Base-by-base conservation (phyloP, 2,888 invertebrate species). In the Bellardia bayeri region DNA sequence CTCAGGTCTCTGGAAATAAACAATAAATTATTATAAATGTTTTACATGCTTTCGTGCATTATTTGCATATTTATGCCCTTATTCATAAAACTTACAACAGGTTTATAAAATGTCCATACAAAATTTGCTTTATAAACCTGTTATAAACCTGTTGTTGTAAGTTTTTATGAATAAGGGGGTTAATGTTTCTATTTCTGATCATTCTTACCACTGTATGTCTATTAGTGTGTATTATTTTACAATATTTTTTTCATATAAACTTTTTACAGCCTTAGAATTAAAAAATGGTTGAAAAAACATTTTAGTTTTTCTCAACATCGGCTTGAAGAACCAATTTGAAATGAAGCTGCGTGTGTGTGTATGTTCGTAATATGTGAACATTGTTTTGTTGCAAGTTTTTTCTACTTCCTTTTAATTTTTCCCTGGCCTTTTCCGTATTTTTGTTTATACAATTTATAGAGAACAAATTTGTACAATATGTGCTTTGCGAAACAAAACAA, bases 381-480 rank as follows among this genome's bases (percentile, higher is more conserved):
- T 86, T 75, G 74, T 86, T 87, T 84, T 51, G 78, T 80, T 88
- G 79, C 85, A 76, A 88, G 69, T 88, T 87, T 63, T 45, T 11
- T 64, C 49, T 58, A 68, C 45, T 88, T 88, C 63, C 74, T 58
- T 61, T 71, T 40, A 14, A 76, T 75, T 69, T 54, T 84, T 49
- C 14, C 49, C 75, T 84, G 45, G n/a, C 63, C 83, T 85, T 87
- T 88, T 79, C 71, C 69, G 69, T 71, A 16, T 88, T 78, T 91
- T 90, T 90, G 89, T 87, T 91, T 90, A 91, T 90, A 88, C 89
- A 92, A 92, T 91, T 91, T 92, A 92, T 91, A 90, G 91, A 91
- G 90, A 90, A 90, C 90, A 92, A 92, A 92, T 92, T 92, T 91
- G 90, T 89, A 89, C 91, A 91, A 91, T 91, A 91, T 91, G 90